These are phyloP conservation scores for Daphoenositta chrysoptera DNA, from an alignment of 2,113 vertebrate species.

Conservation along the genomic window DNA sequence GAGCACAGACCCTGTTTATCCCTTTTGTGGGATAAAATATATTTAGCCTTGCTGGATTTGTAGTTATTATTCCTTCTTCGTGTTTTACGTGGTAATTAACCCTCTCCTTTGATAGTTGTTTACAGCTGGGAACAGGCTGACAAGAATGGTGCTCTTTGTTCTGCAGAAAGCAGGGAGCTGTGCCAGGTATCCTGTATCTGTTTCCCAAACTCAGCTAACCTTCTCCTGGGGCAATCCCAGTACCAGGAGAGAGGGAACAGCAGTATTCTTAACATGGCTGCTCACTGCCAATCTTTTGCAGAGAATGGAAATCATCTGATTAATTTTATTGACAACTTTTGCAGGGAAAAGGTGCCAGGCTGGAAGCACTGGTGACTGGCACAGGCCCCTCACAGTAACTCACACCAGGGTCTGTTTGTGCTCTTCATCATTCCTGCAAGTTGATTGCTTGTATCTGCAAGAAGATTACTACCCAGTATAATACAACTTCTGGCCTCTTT, in stretches of 20 bases:
- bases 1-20: not conserved
- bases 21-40: slow-evolving; percentile 27
- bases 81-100: not conserved
- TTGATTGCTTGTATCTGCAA: not conserved
- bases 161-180: not conserved
- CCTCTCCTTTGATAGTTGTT: not conserved
- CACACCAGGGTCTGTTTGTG: not conserved
- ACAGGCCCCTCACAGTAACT: not conserved
- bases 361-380: not conserved
- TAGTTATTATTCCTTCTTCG: not conserved
- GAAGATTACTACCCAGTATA: not conserved
- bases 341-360: not conserved
- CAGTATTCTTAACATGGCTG: not conserved
- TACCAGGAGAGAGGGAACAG: not conserved
- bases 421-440: not conserved
- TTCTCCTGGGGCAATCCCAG: not conserved
- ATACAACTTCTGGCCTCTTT: not conserved
- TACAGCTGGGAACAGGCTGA: not conserved
- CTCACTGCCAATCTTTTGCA: not conserved
- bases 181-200: not conserved
- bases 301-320: not conserved
- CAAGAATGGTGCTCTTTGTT: slow-evolving; percentile 1
- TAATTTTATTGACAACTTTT: not conserved
- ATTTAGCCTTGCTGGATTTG: slow-evolving; percentile 31
- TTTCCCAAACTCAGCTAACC: not conserved